Conservation (phyloP, 2,888 invertebrate genomes). For the Cheilosia pagana region DNA sequence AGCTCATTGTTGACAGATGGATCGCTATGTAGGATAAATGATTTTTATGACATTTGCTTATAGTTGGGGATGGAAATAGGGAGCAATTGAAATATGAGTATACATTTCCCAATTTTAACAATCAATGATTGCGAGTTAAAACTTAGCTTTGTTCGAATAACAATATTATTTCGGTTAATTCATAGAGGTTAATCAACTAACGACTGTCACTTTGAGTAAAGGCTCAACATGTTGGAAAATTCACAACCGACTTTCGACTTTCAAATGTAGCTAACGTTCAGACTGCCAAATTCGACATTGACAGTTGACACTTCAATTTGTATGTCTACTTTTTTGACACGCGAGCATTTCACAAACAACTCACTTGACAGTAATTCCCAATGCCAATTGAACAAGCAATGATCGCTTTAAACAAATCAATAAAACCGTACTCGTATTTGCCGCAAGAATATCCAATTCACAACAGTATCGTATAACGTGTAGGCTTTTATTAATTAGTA, state of each 20-base stretch:
- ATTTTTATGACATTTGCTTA: conserved; percentile 35
- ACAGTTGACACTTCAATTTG: background rate
- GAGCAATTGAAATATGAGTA: background rate
- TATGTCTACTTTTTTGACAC: background rate
- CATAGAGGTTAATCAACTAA: too few relatives aligned
- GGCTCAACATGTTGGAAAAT: too few relatives aligned
- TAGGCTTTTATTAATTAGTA: conserved; percentile 28
- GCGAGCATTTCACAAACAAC: background rate
- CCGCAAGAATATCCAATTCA: conserved; percentile 4
- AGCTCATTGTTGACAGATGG: conserved; percentile 31
- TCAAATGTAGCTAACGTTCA: too few relatives aligned
- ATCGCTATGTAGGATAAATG: conserved; percentile 37
- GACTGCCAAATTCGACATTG: background rate
- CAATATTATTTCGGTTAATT: too few relatives aligned
- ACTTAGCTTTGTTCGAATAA: too few relatives aligned
- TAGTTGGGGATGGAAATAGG: background rate
- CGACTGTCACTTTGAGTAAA: too few relatives aligned
- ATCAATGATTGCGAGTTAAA: too few relatives aligned
- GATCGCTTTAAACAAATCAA: conserved; percentile 7
- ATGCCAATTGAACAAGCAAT: conserved; percentile 16
- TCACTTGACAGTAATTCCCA: conserved; percentile 1
- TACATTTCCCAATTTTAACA: background rate
- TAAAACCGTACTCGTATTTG: background rate
- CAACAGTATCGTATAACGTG: conserved; percentile 18
- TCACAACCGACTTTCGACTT: too few relatives aligned